phyloP scores from a whole-genome alignment of 2,113 vertebrate genomes.

The Forbesichthys papilliferus region DNA sequence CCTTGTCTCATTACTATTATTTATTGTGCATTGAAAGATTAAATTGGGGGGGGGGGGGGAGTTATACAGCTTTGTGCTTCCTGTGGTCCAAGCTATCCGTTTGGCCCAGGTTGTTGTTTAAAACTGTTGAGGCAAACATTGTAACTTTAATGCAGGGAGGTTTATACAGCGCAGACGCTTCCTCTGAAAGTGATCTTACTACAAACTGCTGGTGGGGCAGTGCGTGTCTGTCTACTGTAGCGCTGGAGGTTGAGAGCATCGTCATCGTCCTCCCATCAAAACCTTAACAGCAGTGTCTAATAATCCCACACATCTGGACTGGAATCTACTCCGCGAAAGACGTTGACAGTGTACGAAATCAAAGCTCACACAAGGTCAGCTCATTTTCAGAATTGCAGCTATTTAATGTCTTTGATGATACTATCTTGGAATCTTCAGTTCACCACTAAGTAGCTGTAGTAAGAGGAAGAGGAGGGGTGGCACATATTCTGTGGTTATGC shows the following conservation, averaged over 20 bases:
- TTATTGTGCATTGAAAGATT: slow-evolving; percentile 46
- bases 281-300: slow-evolving; percentile 29
- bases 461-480: too few relatives aligned
- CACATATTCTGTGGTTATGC: too few relatives aligned
- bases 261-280: slow-evolving; percentile 34
- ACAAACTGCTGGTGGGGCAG: slow-evolving; percentile 42
- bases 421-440: too few relatives aligned
- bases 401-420: slow-evolving; percentile 36
- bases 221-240: slow-evolving; percentile 69
- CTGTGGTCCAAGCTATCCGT: slow-evolving; percentile 50
- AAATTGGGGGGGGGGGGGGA: slow-evolving; percentile 27
- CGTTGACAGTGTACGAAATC: not conserved
- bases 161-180: slow-evolving; percentile 57
- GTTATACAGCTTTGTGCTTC: slow-evolving; percentile 49
- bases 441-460: too few relatives aligned
- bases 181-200: slow-evolving; percentile 51
- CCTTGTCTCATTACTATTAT: slow-evolving; percentile 51
- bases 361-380: not conserved
- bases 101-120: slow-evolving; percentile 37
- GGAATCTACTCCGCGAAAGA: not conserved
- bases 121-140: slow-evolving; percentile 48
- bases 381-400: slow-evolving; percentile 3
- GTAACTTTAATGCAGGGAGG: slow-evolving; percentile 53
- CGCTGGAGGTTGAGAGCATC: slow-evolving; percentile 74
- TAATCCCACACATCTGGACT: slow-evolving; percentile 31